Evolutionary conservation across 2,888 invertebrate genomes (phyloP).

Genomic region (Drosophila subquinaria): DNA sequence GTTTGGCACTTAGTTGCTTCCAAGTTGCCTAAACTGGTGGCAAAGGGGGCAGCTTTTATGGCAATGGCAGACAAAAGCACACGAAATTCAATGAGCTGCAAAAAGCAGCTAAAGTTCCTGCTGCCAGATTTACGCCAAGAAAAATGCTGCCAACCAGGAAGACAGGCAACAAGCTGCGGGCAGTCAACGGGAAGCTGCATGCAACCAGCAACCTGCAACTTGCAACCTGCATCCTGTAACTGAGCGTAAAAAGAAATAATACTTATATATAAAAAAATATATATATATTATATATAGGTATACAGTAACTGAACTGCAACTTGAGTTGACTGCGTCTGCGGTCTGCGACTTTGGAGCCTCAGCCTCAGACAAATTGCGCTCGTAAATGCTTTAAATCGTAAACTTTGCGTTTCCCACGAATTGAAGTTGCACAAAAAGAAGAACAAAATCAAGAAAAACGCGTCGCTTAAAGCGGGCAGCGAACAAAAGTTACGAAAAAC

Average conservation of each 20-base stretch:
- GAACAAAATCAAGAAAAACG: conserved; percentile 51
- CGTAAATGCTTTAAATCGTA: conserved; percentile 79
- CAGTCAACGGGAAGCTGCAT: conserved; percentile 42
- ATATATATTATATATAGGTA: conserved; percentile 15
- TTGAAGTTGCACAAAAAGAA: conserved; percentile 61
- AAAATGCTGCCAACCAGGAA: conserved; percentile 67
- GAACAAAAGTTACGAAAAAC: conserved; percentile 66
- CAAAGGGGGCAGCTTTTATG: conserved; percentile 54
- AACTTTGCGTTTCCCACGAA: conserved; percentile 56
- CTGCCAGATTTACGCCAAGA: conserved; percentile 79
- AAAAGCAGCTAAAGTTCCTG: conserved; percentile 75
- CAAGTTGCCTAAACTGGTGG: conserved; percentile 49
- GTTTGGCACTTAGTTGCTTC: conserved; percentile 66
- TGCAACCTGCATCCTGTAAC: conserved; percentile 40
- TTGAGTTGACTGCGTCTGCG: conserved; percentile 73
- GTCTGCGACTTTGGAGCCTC: conserved; percentile 55
- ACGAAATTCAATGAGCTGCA: conserved; percentile 80
- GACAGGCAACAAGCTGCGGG: conserved; percentile 49
- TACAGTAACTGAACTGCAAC: conserved; percentile 54
- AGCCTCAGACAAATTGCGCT: conserved; percentile 73
- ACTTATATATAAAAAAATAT: conserved; percentile 4
- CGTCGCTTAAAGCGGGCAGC: conserved; percentile 52
- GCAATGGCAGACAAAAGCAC: conserved; percentile 76
- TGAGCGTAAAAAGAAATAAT: conserved; percentile 14
- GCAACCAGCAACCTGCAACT: conserved; percentile 38